Evolutionary conservation across 2,797 vertebrate genomes (phyloP).

Genomic region (Toxotes lorentzi): DNA sequence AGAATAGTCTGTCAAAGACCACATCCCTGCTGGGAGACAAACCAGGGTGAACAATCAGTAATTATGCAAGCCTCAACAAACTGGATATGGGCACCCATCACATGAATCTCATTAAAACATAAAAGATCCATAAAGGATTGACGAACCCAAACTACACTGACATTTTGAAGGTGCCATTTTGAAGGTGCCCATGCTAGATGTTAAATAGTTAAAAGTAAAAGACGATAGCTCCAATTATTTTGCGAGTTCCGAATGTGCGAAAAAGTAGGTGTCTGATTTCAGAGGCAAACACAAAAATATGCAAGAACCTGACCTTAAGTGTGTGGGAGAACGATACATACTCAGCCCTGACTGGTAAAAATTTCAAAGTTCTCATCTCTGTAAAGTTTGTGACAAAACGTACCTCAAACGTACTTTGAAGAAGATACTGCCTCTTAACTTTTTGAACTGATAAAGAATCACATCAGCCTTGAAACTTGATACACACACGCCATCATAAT

Average conservation of each 20-base stretch:
- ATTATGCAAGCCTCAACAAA: slow-evolving; percentile 34
- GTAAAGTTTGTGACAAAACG: neutral
- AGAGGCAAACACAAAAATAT: neutral
- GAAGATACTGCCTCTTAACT: neutral
- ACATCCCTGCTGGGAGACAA: slow-evolving; percentile 22
- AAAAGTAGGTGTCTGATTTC: neutral
- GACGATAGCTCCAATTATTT: neutral
- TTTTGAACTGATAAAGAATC: neutral
- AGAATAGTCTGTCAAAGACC: slow-evolving; percentile 45
- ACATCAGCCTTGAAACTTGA: slow-evolving; percentile 3
- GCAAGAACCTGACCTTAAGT: neutral
- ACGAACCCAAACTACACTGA: neutral
- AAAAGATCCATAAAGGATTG: slow-evolving; percentile 34
- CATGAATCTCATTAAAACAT: slow-evolving; percentile 48
- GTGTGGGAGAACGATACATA: neutral
- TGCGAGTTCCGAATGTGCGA: neutral
- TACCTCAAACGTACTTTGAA: neutral
- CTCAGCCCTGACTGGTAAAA: neutral
- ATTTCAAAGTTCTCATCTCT: neutral
- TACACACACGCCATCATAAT: neutral
- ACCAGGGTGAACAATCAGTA: slow-evolving; percentile 11
- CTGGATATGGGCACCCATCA: slow-evolving; percentile 27
- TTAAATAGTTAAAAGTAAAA: neutral
- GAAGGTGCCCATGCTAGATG: neutral
- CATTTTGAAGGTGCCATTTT: neutral